Conservation (phyloP, 2,888 invertebrate genomes). For the Parnassius apollo region DNA sequence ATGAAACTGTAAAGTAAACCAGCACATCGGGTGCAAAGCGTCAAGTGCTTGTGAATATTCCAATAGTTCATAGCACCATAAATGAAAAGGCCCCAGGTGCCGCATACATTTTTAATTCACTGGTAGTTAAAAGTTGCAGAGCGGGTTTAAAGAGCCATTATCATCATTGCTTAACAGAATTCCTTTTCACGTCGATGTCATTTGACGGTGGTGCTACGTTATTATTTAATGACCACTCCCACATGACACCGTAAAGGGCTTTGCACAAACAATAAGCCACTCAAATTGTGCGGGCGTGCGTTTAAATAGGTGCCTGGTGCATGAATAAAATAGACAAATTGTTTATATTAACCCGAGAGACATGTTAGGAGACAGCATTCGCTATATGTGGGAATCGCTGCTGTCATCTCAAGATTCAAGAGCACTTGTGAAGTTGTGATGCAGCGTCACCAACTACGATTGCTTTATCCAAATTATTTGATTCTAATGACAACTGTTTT, state of each 20-base stretch:
- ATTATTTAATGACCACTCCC: slow-evolving; percentile 33
- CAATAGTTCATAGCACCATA: slow-evolving; percentile 29
- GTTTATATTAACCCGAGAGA: slow-evolving; percentile 27
- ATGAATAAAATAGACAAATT: slow-evolving; percentile 46
- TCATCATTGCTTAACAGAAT: slow-evolving; percentile 21
- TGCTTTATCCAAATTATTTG: slow-evolving; percentile 9
- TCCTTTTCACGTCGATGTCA: slow-evolving; percentile 21
- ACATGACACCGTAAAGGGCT: slow-evolving; percentile 40
- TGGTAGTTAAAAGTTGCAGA: slow-evolving; percentile 47
- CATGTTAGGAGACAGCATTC: slow-evolving; percentile 43
- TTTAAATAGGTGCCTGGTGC: slow-evolving; percentile 40
- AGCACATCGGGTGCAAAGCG: slow-evolving; percentile 15
- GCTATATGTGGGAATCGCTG: slow-evolving; percentile 37
- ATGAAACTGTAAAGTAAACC: slow-evolving; percentile 36
- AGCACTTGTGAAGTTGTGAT: slow-evolving; percentile 39
- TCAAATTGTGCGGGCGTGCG: slow-evolving; percentile 44
- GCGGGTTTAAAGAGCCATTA: slow-evolving; percentile 42
- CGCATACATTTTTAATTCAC: slow-evolving; percentile 44
- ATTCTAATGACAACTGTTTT: background rate
- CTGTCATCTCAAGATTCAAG: slow-evolving; percentile 33
- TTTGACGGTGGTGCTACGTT: slow-evolving; percentile 24
- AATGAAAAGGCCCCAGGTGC: slow-evolving; percentile 40
- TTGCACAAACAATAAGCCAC: slow-evolving; percentile 48
- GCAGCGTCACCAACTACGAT: slow-evolving; percentile 26
- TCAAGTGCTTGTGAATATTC: slow-evolving; percentile 17